Conservation (phyloP, 2,113 vertebrate genomes). For the Thunnus maccoyii region DNA sequence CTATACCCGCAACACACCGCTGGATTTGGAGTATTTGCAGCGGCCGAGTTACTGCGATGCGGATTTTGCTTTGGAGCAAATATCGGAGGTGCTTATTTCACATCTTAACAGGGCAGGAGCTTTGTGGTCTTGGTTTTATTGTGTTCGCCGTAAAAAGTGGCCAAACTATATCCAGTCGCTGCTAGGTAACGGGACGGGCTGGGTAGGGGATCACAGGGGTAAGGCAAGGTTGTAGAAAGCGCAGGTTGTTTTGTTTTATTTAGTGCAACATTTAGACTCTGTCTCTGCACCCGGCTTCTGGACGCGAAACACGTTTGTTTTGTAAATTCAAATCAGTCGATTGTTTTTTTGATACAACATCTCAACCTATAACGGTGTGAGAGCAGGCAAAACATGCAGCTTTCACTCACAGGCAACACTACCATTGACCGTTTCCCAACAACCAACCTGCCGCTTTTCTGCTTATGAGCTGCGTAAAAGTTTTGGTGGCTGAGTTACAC, state of each 20-base stretch:
- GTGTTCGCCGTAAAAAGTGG: slow-evolving; percentile 39
- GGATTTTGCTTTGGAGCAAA: slow-evolving; percentile 95
- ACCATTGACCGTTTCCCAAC: slow-evolving; percentile 32
- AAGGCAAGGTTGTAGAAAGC: slow-evolving; percentile 49
- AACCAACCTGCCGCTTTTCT: not conserved
- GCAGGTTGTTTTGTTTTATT: not conserved
- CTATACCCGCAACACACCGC: slow-evolving; percentile 80
- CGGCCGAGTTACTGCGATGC: slow-evolving; percentile 98
- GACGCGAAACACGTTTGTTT: slow-evolving; percentile 16
- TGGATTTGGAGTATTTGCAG: slow-evolving; percentile 95
- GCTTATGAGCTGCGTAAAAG: not conserved
- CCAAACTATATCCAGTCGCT: slow-evolving; percentile 73
- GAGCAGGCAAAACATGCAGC: slow-evolving; percentile 51
- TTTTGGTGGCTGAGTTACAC: not conserved
- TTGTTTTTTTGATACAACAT: slow-evolving; percentile 4
- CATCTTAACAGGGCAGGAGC: slow-evolving; percentile 23
- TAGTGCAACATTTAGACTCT: not conserved
- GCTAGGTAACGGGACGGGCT: slow-evolving; percentile 81
- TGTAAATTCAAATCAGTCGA: not conserved
- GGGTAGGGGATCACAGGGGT: slow-evolving; percentile 51
- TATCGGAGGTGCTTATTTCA: slow-evolving; percentile 91
- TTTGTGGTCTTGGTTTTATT: slow-evolving; percentile 43
- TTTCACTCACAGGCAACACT: not conserved
- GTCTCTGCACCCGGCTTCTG: slow-evolving; percentile 28
- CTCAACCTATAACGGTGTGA: slow-evolving; percentile 31